phyloP scores from a whole-genome alignment of 2,797 vertebrate species.

The Etheostoma nigrum region DNA sequence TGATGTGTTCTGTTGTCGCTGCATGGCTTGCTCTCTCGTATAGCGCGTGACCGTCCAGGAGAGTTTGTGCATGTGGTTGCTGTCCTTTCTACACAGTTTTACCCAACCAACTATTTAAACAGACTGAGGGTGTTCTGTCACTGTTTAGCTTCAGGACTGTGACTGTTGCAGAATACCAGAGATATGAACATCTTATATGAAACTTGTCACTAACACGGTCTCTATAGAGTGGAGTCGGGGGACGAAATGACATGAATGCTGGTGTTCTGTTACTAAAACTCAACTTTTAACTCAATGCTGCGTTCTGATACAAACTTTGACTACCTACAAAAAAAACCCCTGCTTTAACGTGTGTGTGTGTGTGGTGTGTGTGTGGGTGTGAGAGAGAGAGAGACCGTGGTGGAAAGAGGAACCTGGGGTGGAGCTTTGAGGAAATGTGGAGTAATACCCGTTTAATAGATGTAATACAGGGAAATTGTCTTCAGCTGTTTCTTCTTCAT shows the following conservation, averaged over 20 bases:
- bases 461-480: constrained; percentile 31
- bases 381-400: not conserved
- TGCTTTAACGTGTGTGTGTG: constrained; percentile 16
- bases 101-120: constrained; percentile 35
- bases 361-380: not conserved
- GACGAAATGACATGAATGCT: not conserved
- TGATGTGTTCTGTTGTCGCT: not conserved
- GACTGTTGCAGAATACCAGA: not conserved
- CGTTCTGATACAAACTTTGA: not conserved
- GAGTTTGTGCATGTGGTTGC: not conserved
- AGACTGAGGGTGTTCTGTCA: constrained; percentile 37
- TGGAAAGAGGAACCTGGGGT: constrained; percentile 39
- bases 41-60: not conserved
- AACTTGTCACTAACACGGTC: not conserved
- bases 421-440: constrained; percentile 42
- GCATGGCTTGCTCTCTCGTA: not conserved
- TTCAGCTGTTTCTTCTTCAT: constrained; percentile 26
- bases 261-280: not conserved
- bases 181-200: not conserved
- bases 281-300: not conserved
- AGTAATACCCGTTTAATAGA: constrained; percentile 42
- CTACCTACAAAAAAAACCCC: constrained; percentile 25
- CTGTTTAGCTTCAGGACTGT: not conserved
- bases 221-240: not conserved
- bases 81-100: not conserved